Evolutionary conservation across 1,140 invertebrate species (phyloP).

Genomic region (Eufriesea mexicana): DNA sequence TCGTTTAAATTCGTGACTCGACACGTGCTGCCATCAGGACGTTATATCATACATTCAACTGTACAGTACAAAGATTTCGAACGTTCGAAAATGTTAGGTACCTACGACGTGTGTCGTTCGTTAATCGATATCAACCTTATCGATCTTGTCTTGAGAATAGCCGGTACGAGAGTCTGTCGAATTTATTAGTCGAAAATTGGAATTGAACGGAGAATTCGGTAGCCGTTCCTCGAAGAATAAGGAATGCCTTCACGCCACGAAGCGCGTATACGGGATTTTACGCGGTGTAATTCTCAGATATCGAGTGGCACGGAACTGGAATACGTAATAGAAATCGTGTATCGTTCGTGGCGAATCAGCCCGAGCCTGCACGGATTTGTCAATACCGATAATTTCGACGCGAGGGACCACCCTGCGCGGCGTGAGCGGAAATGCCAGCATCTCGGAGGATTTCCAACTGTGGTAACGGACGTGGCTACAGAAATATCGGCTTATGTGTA

Average conservation of each 20-base stretch:
- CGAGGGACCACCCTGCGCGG: constrained; percentile 50
- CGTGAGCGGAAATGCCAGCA: constrained; percentile 52
- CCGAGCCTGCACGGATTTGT: constrained; percentile 16
- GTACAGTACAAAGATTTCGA: too few species aligned
- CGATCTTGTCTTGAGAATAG: too few species aligned
- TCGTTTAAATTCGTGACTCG: too few species aligned
- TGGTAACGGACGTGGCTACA: constrained; percentile 35
- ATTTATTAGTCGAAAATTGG: too few species aligned
- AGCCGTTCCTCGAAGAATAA: not conserved
- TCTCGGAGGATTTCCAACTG: constrained; percentile 60
- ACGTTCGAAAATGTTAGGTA: too few species aligned
- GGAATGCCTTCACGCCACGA: not conserved
- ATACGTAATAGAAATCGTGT: not conserved
- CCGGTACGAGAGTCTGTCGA: too few species aligned
- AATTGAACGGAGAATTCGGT: not conserved
- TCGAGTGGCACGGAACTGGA: not conserved
- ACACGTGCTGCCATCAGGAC: too few species aligned
- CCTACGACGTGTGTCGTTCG: too few species aligned
- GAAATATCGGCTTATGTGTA: constrained; percentile 45
- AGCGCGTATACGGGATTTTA: not conserved
- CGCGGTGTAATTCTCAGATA: constrained; percentile 10
- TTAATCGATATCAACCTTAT: too few species aligned
- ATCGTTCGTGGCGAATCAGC: not conserved
- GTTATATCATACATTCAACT: too few species aligned
- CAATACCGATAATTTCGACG: constrained; percentile 50